Base-by-base conservation (phyloP, 2,888 invertebrate genomes). In the Xanthia icteritia region DNA sequence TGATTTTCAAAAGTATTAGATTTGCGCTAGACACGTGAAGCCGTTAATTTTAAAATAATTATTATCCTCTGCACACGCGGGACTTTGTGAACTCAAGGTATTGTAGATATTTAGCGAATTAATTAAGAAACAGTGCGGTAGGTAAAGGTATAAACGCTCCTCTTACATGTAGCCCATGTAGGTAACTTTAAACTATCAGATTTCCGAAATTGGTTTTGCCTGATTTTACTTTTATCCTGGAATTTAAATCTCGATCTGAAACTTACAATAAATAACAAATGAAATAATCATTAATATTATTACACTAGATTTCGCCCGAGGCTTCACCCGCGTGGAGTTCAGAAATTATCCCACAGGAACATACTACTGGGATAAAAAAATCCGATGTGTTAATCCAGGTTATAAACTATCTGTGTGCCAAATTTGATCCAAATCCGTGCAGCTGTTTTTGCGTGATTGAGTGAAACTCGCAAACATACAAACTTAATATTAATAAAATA, bases 11-110 rank as follows among this genome's bases (percentile, higher is more conserved):
- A 72, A 74, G 58, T 66, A 31, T 76, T 63, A 5, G 66, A 70
- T 73, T 67, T 70, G 63, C 73, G 54, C 61, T 82, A 56, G 64
- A 66, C 68, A 64, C 20, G 5, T 23, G 58, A 54, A 48, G 15
- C 54, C 8, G 68, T 63, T 76, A 69, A 66, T 76, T 83, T 76
- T 36, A 63, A 70, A 73, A 60, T 66, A 60, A 64, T 42, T 42
- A 8, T 79, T 54, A 73, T 81, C 45, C 2, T 85, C 71, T 81
- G 56, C n/a, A 63, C 31, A 58, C 64, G 39, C 11, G 0, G 8
- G 31, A 31, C 66, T 70, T 70, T 51, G 77, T 63, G 82, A 60
- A 17, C 73, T 85, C 66, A 42, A 70, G 69, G 17, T 23, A 13
- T 63, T 73, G 69, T 60, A 51, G 27, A 61, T 27, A 48, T 31